Evolutionary conservation across 2,888 invertebrate species (phyloP).

Genomic region (Lepidonotus clava): DNA sequence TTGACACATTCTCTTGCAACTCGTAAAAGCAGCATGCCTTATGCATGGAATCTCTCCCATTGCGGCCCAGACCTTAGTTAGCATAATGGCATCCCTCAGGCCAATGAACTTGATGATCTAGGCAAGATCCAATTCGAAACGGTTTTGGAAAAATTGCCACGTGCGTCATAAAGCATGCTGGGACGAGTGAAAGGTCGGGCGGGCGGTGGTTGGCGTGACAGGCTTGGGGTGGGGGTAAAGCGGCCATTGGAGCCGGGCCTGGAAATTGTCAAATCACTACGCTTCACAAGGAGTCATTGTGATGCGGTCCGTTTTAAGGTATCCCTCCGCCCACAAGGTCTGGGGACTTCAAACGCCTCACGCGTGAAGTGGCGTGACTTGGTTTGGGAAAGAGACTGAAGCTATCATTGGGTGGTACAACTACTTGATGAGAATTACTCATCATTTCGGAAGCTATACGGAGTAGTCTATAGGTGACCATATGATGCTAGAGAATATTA

Average conservation of each 20-base stretch:
- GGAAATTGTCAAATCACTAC: neutral
- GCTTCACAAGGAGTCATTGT: neutral
- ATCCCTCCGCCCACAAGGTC: neutral
- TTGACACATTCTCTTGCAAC: too few relatives aligned
- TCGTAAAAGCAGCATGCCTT: too few relatives aligned
- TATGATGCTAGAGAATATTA: too few relatives aligned
- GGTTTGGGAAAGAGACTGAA: too few relatives aligned
- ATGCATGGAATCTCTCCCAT: too few relatives aligned
- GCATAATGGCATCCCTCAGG: neutral
- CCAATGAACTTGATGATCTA: slow-evolving; percentile 12
- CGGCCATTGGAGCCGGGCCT: slow-evolving; percentile 1
- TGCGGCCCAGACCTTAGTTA: too few relatives aligned
- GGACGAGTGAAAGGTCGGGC: neutral
- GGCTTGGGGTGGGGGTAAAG: neutral
- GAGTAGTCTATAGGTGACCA: too few relatives aligned
- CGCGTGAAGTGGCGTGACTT: neutral
- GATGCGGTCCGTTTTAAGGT: neutral
- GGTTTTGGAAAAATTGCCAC: neutral
- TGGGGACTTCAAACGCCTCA: neutral
- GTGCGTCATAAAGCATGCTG: neutral
- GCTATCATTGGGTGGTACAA: too few relatives aligned
- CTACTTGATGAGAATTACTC: too few relatives aligned
- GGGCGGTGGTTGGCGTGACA: neutral
- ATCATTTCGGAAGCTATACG: too few relatives aligned
- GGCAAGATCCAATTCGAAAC: neutral